A percentile compares a stretch with the other conserved stretches of the same genome.
These are phyloP conservation scores for Dorcus hopei DNA, from an alignment of 2,888 invertebrate genomes.

Conservation along the genomic window DNA sequence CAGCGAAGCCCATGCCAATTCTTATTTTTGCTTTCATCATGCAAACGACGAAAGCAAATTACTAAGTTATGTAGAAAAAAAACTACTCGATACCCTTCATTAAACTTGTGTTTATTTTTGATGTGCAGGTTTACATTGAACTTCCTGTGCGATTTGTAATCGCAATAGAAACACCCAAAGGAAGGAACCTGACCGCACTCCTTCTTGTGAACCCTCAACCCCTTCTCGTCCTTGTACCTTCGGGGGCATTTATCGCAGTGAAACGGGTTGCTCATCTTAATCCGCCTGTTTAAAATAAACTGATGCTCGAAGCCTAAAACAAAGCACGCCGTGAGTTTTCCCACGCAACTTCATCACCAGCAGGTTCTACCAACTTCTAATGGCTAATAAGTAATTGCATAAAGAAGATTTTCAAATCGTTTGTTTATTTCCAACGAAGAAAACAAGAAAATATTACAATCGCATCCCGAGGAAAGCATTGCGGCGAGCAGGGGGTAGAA, in stretches of 20 bases:
- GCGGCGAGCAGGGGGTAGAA: background rate
- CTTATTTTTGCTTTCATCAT: too few species aligned
- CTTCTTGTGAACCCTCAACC: conserved; percentile 1
- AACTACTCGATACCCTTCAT: background rate
- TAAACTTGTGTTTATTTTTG: conserved; percentile 1
- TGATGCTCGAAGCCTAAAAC: background rate
- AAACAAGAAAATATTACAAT: background rate
- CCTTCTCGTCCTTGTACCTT: conserved; percentile 7
- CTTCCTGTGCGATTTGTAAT: conserved; percentile 7
- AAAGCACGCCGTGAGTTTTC: background rate
- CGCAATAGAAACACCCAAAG: conserved; percentile 7
- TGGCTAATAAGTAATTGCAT: background rate
- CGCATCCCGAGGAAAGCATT: background rate
- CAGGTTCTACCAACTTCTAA: background rate
- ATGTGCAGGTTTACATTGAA: conserved; percentile 8
- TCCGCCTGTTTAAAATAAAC: background rate
- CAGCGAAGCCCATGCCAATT: too few species aligned
- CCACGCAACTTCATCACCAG: background rate
- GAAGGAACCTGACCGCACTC: conserved; percentile 5
- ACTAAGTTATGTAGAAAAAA: background rate
- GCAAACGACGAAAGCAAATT: too few species aligned
- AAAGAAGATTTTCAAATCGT: background rate
- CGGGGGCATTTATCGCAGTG: conserved; percentile 9
- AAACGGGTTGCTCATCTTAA: conserved; percentile 7
- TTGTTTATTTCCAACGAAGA: background rate